phyloP scores from a whole-genome alignment of 2,113 vertebrate genomes.

The Lucifuga dentata region DNA sequence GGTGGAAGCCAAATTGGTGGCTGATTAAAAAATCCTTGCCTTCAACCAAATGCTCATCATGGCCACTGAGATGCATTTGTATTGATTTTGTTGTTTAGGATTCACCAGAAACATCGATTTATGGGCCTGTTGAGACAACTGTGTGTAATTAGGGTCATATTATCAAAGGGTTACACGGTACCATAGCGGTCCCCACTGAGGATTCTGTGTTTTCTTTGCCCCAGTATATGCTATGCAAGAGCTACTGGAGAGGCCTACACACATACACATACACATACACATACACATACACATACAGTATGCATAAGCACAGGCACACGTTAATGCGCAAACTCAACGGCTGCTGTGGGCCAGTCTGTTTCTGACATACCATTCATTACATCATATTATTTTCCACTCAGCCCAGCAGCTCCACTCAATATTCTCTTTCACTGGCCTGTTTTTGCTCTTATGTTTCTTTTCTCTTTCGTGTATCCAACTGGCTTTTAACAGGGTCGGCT shows the following conservation, averaged over 20 bases:
- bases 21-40: conserved; percentile 38
- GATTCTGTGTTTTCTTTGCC: conserved; percentile 22
- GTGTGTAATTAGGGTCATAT: conserved; percentile 66
- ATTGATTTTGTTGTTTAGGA: conserved; percentile 65
- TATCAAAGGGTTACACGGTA: conserved; percentile 21
- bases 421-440: conserved; percentile 56
- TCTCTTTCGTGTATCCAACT: conserved; percentile 47
- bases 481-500: conserved; percentile 56
- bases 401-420: conserved; percentile 56
- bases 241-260: conserved; percentile 44
- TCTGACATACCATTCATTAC: conserved; percentile 70
- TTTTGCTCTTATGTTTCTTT: conserved; percentile 44
- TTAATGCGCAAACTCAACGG: conserved; percentile 16
- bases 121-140: conserved; percentile 50
- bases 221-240: conserved; percentile 17
- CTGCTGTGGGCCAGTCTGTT: conserved; percentile 41
- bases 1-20: conserved; percentile 1
- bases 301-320: neutral
- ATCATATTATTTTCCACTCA: conserved; percentile 74
- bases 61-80: conserved; percentile 50
- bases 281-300: conserved; percentile 1
- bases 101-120: conserved; percentile 62
- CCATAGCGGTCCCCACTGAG: conserved; percentile 15
- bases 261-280: conserved; percentile 10
- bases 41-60: conserved; percentile 47